Evolutionary conservation across 2,888 invertebrate species (phyloP).

Genomic region (Mimachlamys varia): DNA sequence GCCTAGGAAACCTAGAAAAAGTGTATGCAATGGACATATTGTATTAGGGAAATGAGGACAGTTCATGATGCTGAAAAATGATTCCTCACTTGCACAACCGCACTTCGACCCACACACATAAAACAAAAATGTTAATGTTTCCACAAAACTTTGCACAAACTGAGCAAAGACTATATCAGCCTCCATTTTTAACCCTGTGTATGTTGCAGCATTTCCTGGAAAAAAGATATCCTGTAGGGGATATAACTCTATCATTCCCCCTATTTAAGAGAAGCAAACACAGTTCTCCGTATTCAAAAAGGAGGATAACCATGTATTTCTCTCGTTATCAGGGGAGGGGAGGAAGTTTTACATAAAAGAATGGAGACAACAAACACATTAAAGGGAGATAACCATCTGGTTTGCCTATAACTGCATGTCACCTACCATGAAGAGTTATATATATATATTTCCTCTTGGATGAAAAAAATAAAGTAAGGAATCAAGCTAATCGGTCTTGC

Average conservation of each 20-base stretch:
- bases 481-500: not conserved
- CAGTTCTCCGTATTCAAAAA: not conserved
- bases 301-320: not conserved
- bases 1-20: too few species aligned
- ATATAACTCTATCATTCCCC: not conserved
- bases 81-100: not conserved
- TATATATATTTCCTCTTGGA: too few species aligned
- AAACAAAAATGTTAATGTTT: not conserved
- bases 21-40: too few species aligned
- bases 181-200: not conserved
- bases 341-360: too few species aligned
- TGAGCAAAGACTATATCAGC: not conserved
- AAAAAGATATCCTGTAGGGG: not conserved
- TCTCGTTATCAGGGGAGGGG: too few species aligned
- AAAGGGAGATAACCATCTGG: too few species aligned
- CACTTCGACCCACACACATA: not conserved
- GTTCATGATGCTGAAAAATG: conserved; percentile 27
- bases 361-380: too few species aligned
- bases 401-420: too few species aligned
- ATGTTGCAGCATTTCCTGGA: not conserved
- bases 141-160: not conserved
- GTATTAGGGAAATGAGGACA: not conserved
- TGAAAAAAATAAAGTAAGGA: not conserved
- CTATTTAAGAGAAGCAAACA: not conserved
- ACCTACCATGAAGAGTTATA: too few species aligned